Conservation (phyloP, 2,113 vertebrate genomes). For the Perca flavescens region DNA sequence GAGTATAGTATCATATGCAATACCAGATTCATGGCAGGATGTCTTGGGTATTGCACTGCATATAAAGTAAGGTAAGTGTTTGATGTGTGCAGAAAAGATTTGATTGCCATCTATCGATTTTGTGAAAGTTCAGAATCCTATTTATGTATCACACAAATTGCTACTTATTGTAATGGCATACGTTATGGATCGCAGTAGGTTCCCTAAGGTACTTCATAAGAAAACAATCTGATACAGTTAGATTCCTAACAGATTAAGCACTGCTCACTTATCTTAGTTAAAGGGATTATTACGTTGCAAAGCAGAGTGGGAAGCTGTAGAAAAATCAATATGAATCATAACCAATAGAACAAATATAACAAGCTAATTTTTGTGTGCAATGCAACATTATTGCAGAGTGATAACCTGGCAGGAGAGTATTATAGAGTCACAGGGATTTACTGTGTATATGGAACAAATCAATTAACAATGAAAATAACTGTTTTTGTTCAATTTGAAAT, state of each 20-base stretch:
- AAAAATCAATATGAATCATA: constrained; percentile 23
- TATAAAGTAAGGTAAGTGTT: not conserved
- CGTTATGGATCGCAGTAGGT: not conserved
- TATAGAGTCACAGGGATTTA: not conserved
- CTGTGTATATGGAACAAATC: not conserved
- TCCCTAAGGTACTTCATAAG: not conserved
- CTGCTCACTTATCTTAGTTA: not conserved
- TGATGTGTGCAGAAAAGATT: not conserved
- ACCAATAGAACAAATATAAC: not conserved
- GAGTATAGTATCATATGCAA: not conserved
- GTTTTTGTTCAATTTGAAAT: not conserved
- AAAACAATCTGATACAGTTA: not conserved
- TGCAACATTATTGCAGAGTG: not conserved
- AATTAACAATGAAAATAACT: not conserved
- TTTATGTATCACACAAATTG: not conserved
- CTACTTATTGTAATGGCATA: not conserved
- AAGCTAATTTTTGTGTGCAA: not conserved
- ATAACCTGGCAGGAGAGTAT: not conserved
- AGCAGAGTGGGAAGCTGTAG: not conserved
- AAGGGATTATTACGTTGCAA: not conserved
- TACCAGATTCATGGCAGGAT: not conserved
- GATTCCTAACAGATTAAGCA: constrained; percentile 2
- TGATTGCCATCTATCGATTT: not conserved
- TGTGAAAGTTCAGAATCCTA: not conserved
- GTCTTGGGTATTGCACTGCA: not conserved